These are phyloP conservation scores for Eupithecia abbreviata DNA, from an alignment of 2,888 invertebrate genomes.

Conservation along the genomic window DNA sequence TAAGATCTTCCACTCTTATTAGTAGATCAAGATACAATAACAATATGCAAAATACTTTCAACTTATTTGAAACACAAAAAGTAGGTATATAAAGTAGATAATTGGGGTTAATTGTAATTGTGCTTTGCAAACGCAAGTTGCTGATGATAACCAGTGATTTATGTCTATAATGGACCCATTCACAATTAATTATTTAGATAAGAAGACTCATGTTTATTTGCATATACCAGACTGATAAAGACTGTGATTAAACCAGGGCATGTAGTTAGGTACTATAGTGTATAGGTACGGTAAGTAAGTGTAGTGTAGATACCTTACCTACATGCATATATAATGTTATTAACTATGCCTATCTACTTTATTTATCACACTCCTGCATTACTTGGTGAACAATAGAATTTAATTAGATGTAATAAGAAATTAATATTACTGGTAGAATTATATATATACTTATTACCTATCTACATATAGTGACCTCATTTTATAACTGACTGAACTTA, in stretches of 20 bases:
- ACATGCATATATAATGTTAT: not conserved
- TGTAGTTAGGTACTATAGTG: no score
- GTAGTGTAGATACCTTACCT: not conserved
- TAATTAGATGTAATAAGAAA: not conserved
- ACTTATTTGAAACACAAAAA: not conserved
- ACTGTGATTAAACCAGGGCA: constrained; percentile 19
- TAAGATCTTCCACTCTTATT: not conserved
- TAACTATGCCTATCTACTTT: not conserved
- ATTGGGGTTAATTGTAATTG: constrained; percentile 5
- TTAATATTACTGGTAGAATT: not conserved
- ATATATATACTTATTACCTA: not conserved
- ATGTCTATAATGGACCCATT: constrained; percentile 7
- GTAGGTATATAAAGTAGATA: not conserved
- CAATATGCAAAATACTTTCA: not conserved
- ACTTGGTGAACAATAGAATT: not conserved
- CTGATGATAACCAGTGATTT: constrained; percentile 21
- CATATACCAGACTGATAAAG: constrained; percentile 25
- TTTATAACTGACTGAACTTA: not conserved
- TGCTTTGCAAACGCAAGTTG: constrained; percentile 2
- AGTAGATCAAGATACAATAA: not conserved
- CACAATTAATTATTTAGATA: constrained; percentile 16
- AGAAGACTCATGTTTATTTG: constrained; percentile 13
- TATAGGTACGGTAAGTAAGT: no score
- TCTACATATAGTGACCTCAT: not conserved
- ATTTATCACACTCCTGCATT: not conserved